These are phyloP conservation scores for Ommatoiulus sabulosus DNA, from an alignment of 2,888 invertebrate genomes.

Conservation along the genomic window DNA sequence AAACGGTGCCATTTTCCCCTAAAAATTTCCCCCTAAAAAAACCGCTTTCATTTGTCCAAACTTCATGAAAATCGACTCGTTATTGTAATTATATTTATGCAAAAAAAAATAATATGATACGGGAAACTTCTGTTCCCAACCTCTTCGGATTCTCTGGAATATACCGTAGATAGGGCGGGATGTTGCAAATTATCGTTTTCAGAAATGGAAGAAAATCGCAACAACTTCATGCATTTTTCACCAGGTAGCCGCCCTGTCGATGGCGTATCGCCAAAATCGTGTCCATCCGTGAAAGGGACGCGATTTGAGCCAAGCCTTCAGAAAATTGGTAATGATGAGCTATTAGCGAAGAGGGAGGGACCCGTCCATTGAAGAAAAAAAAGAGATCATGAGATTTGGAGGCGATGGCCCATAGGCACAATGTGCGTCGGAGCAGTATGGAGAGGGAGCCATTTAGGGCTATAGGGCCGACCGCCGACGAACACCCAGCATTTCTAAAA, in stretches of 20 bases:
- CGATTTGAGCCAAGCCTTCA: not conserved
- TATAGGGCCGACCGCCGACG: not conserved
- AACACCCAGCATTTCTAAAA: conserved; percentile 9
- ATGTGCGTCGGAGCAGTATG: not conserved
- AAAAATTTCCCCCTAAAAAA: too few relatives aligned
- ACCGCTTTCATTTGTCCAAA: too few relatives aligned
- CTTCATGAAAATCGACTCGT: too few relatives aligned
- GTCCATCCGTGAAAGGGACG: not conserved
- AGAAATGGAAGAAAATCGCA: not conserved
- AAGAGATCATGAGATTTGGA: not conserved
- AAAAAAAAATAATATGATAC: too few relatives aligned
- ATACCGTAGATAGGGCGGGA: too few relatives aligned
- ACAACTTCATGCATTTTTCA: not conserved
- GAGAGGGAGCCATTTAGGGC: not conserved
- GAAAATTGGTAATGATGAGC: conserved; percentile 29
- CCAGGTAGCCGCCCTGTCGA: not conserved
- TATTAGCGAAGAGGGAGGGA: conserved; percentile 8
- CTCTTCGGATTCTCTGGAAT: too few relatives aligned
- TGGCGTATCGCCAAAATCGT: not conserved
- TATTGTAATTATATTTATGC: too few relatives aligned
- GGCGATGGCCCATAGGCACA: conserved; percentile 13
- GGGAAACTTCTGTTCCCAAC: too few relatives aligned
- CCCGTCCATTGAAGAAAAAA: not conserved
- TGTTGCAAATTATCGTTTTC: not conserved
- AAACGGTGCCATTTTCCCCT: too few relatives aligned